Base-by-base conservation (phyloP, 2,888 invertebrate genomes). In the Pinctada fucata region DNA sequence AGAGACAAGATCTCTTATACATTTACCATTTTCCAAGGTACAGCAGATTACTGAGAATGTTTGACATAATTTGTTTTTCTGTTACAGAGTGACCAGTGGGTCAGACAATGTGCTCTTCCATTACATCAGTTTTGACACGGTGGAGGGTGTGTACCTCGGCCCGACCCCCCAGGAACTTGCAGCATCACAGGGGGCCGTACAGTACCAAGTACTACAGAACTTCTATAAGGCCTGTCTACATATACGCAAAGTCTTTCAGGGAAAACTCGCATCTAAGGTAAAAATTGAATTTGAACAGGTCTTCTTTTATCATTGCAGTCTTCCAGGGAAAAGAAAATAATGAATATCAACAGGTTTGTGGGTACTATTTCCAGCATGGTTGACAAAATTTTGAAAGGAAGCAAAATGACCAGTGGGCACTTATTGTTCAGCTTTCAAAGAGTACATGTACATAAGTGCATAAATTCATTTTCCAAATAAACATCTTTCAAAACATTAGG, bases 71-170 rank as follows among this genome's bases (percentile, higher is more conserved):
- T n/a, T n/a, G n/a, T n/a, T n/a, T n/a, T n/a, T n/a, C 31, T 74
- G 8, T 83, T 82, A 13, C 82, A 92, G 92, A 79, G 79, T 91
- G 48, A 96, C 96, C 31, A 93, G 95, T 0, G 96, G 96, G 1
- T 94, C 94, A 73, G 95, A 95, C 79, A 96, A 96, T 90, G 95
- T 95, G 8, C 91, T 97, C 78, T 95, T 96, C 89, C 95, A 96
- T 91, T 96, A 95, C 88, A 94, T 96, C 0, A 95, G 95, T 79
- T 91, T 97, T 75, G 96, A 97, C 90, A 93, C 94, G 0, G 94
- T 94, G 10, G 95, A 95, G 88, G 96, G 97, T 0, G 93, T 96
- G 72, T 90, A 96, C 3, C 91, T 97, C 75, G 95, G 95, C 6
- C 95, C 96, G 8, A 85, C 87, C 13, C 86, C 89, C 8, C 85